These are phyloP conservation scores for Brienomyrus longianalis DNA, from an alignment of 2,113 vertebrate genomes.

Conservation along the genomic window DNA sequence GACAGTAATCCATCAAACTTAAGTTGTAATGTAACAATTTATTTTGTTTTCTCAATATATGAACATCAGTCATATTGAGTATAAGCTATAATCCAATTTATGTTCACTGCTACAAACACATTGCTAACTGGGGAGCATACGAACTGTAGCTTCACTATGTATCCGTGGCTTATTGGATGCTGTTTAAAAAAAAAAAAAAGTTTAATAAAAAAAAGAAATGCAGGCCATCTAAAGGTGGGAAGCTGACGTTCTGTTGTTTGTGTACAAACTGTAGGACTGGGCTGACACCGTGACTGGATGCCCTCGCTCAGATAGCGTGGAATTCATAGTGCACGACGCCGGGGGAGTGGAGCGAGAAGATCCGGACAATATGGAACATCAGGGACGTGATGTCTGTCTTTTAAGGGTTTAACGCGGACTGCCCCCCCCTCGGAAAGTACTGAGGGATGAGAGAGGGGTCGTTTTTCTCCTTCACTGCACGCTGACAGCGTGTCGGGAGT, in stretches of 20 bases:
- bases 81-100: not conserved
- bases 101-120: not conserved
- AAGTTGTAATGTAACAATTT: not conserved
- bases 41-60: not conserved
- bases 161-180: not conserved
- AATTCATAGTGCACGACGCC: slow-evolving; percentile 27
- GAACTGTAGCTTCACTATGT: not conserved
- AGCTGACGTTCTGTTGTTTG: slow-evolving; percentile 44
- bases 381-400: slow-evolving; percentile 30
- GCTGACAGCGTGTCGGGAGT: slow-evolving; percentile 61
- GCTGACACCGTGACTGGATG: slow-evolving; percentile 61
- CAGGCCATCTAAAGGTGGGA: not conserved
- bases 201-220: not conserved
- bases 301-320: slow-evolving; percentile 23
- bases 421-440: slow-evolving; percentile 8
- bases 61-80: not conserved
- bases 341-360: slow-evolving; percentile 21
- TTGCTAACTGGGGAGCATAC: not conserved
- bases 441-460: slow-evolving; percentile 33
- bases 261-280: slow-evolving; percentile 54
- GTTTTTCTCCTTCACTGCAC: slow-evolving; percentile 63
- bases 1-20: not conserved
- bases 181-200: not conserved
- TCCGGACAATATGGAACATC: slow-evolving; percentile 14
- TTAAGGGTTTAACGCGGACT: slow-evolving; percentile 28